A percentile compares a stretch with the other conserved stretches of the same genome.
Conservation (phyloP, 2,888 invertebrate species). For the Eristalinus sepulchralis region DNA sequence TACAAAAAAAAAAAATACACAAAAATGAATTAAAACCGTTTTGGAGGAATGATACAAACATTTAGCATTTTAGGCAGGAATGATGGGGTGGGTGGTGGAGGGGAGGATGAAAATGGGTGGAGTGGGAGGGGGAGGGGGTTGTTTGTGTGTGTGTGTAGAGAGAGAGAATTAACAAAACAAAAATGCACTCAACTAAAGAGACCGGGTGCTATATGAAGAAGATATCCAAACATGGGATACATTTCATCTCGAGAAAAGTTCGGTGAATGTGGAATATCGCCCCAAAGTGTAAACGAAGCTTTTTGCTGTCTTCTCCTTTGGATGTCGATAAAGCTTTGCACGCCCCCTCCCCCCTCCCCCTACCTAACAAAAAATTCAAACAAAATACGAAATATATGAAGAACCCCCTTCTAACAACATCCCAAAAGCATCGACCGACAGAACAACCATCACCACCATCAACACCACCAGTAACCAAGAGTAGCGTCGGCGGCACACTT, state of each 20-base stretch:
- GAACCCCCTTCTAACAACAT: background rate
- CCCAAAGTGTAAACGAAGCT: background rate
- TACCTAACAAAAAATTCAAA: background rate
- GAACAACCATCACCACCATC: no score
- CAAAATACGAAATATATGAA: background rate
- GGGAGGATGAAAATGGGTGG: no score
- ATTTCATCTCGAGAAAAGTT: background rate
- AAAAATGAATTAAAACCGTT: background rate
- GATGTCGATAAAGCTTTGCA: background rate
- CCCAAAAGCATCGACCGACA: no score
- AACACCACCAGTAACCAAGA: background rate
- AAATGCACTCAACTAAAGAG: background rate
- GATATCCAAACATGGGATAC: background rate
- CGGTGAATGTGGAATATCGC: background rate
- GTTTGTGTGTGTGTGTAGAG: background rate
- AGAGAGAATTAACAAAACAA: background rate
- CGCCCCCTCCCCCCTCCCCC: no score
- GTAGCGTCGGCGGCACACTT: constrained; percentile 22
- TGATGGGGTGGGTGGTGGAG: background rate
- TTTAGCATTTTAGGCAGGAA: background rate
- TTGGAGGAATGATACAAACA: background rate
- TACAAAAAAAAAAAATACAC: background rate
- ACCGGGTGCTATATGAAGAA: background rate
- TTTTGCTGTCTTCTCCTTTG: background rate
- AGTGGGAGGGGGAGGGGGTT: background rate